phyloP scores from a whole-genome alignment of 2,113 vertebrate species.

The Ameiurus melas region DNA sequence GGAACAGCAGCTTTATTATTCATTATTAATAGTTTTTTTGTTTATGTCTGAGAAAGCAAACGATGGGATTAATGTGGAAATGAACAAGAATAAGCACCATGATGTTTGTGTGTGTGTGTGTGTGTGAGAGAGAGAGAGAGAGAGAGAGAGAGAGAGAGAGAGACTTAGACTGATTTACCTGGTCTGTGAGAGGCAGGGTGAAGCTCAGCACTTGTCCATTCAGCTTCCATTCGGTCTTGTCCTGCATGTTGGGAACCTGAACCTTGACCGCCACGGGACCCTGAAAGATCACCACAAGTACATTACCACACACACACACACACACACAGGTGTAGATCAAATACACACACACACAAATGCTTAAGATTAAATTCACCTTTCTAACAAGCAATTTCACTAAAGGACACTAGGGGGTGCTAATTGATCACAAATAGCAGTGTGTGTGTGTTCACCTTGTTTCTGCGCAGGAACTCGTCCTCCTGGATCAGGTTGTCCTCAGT shows the following conservation, averaged over 20 bases:
- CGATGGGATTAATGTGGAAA: neutral
- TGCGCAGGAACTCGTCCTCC: conserved; percentile 94
- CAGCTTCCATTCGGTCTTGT: conserved; percentile 98
- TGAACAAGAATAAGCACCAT: neutral
- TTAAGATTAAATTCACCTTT: neutral
- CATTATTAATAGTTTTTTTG: neutral
- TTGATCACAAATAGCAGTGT: neutral
- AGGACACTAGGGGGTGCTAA: neutral
- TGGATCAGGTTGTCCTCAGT: conserved; percentile 94
- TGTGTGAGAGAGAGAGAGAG: neutral
- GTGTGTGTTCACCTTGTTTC: conserved; percentile 81
- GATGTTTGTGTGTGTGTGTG: neutral
- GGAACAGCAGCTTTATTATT: neutral
- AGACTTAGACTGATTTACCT: conserved; percentile 71
- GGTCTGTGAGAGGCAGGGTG: conserved; percentile 93
- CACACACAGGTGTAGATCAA: neutral
- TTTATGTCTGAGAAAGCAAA: neutral
- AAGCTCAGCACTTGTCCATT: conserved; percentile 93
- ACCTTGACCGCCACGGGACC: conserved; percentile 97
- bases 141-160: neutral
- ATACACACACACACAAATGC: neutral
- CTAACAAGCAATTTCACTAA: neutral
- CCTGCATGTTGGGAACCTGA: conserved; percentile 99
- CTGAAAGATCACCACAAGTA: conserved; percentile 61
- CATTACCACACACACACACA: neutral